These are phyloP conservation scores for Saturnia japonica DNA, from an alignment of 2,888 invertebrate genomes.

Conservation along the genomic window DNA sequence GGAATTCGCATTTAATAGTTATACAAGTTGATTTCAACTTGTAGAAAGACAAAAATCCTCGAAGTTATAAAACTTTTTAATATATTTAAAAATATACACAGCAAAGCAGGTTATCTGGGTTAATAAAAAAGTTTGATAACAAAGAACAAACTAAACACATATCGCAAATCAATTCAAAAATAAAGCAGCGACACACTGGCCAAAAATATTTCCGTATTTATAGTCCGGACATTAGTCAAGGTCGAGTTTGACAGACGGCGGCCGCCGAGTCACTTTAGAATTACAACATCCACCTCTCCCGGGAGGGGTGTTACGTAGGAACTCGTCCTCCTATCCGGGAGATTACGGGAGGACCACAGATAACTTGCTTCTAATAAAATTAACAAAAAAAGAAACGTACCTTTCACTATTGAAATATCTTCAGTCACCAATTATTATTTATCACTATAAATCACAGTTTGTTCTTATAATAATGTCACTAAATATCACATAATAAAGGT, in stretches of 20 bases:
- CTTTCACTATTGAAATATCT: slow-evolving; percentile 71
- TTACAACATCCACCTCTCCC: slow-evolving; percentile 53
- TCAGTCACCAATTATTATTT: slow-evolving; percentile 74
- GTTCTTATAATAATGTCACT: slow-evolving; percentile 78
- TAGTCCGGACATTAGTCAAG: slow-evolving; percentile 73
- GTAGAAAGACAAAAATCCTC: slow-evolving; percentile 1
- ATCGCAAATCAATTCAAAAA: slow-evolving; percentile 57
- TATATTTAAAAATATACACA: slow-evolving; percentile 16
- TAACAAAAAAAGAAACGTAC: slow-evolving; percentile 55
- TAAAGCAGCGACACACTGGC: slow-evolving; percentile 53
- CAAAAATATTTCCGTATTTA: slow-evolving; percentile 79
- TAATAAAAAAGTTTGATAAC: slow-evolving; percentile 19
- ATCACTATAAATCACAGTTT: slow-evolving; percentile 81
- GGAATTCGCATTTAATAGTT: slow-evolving; percentile 27
- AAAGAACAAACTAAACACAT: slow-evolving; percentile 34
- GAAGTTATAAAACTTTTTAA: neutral
- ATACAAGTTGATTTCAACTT: neutral
- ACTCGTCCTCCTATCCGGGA: slow-evolving; percentile 45
- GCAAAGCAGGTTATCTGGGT: slow-evolving; percentile 33
- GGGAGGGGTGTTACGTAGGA: slow-evolving; percentile 62
- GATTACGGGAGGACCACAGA: slow-evolving; percentile 33
- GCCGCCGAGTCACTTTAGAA: slow-evolving; percentile 53
- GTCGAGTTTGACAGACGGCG: slow-evolving; percentile 72
- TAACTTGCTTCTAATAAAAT: slow-evolving; percentile 50
- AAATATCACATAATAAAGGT: slow-evolving; percentile 79